A percentile compares a stretch with the other conserved stretches of the same genome.
Evolutionary conservation across 2,797 vertebrate genomes (phyloP).

Genomic region (Choloepus didactylus): DNA sequence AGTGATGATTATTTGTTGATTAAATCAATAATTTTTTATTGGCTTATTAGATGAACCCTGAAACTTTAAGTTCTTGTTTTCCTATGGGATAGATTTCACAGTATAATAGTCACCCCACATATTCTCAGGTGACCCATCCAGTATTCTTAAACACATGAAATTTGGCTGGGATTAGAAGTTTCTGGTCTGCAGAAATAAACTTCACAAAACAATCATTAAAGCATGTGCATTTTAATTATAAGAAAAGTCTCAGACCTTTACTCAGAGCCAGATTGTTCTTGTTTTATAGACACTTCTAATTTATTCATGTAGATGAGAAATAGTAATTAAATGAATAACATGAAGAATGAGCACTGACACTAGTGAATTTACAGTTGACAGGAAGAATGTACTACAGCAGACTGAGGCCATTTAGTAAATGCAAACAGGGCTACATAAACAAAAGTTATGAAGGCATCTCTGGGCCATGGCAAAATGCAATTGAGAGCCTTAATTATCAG

Average conservation of each 20-base stretch:
- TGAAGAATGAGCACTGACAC: neutral
- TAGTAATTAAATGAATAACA: neutral
- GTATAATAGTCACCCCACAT: neutral
- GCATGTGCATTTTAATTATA: slow-evolving; percentile 7
- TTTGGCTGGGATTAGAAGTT: neutral
- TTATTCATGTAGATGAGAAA: neutral
- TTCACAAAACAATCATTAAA: slow-evolving; percentile 17
- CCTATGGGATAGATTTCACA: neutral
- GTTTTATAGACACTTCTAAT: slow-evolving; percentile 18
- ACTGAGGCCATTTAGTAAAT: neutral
- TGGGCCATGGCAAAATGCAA: neutral
- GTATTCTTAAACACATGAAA: neutral
- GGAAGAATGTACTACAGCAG: neutral
- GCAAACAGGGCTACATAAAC: neutral
- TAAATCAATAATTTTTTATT: slow-evolving; percentile 61
- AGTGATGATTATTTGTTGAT: slow-evolving; percentile 66
- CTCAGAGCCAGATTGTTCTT: neutral
- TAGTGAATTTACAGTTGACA: neutral
- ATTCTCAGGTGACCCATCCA: neutral
- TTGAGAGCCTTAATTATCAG: slow-evolving; percentile 22
- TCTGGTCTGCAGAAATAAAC: slow-evolving; percentile 1
- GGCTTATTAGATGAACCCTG: slow-evolving; percentile 37
- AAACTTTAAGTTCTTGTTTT: neutral
- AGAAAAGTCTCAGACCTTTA: slow-evolving; percentile 26
- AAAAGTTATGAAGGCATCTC: neutral